These are phyloP conservation scores for Salarias fasciatus DNA, from an alignment of 2,797 vertebrate genomes.

Conservation along the genomic window DNA sequence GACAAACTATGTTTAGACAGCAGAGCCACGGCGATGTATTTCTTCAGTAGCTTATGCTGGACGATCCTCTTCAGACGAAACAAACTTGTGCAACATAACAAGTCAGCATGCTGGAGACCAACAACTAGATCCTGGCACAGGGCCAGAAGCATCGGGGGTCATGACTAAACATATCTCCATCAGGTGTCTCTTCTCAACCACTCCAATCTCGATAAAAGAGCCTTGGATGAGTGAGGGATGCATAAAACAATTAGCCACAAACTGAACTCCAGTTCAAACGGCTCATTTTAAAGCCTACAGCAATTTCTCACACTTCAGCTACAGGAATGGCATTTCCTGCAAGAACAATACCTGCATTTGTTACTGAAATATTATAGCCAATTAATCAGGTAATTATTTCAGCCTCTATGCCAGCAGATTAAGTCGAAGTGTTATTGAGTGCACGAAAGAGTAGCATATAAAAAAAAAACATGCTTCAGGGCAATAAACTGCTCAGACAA, in stretches of 20 bases:
- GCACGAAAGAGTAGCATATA: background rate
- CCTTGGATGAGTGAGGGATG: background rate
- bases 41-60: constrained; percentile 57
- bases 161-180: background rate
- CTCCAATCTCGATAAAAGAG: background rate
- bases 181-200: background rate
- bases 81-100: constrained; percentile 22
- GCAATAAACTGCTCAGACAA: background rate
- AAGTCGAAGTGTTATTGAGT: background rate
- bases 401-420: background rate
- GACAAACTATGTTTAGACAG: constrained; percentile 74
- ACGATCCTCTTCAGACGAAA: constrained; percentile 40
- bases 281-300: too few relatives aligned
- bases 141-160: background rate
- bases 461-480: background rate
- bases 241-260: background rate
- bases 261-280: background rate
- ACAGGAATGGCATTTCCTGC: background rate
- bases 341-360: background rate
- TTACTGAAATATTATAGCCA: background rate
- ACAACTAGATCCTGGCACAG: constrained; percentile 10
- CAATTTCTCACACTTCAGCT: too few relatives aligned
- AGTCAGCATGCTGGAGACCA: constrained; percentile 25
- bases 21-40: constrained; percentile 28
- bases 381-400: background rate